Base-by-base conservation (phyloP, 1,140 invertebrate genomes). In the Diplogasteroides magnus region DNA sequence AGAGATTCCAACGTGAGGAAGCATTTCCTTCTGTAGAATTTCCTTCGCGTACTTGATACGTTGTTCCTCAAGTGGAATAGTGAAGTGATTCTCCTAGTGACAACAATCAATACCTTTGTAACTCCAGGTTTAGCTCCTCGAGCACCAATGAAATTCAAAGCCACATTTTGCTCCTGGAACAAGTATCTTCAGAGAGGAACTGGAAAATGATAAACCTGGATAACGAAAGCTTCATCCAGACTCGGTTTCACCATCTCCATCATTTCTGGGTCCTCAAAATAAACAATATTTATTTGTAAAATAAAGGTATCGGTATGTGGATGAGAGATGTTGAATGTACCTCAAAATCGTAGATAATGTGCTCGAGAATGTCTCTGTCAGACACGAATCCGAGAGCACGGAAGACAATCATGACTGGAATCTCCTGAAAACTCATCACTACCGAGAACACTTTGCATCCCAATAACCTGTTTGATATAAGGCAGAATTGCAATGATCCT, bases 181-280 rank as follows among this genome's bases (percentile, higher is more conserved):
- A 26, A n/a, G n/a, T n/a, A n/a, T n/a, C n/a, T n/a, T 31, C 19
- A 61, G 70, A 26, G 48, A 57, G 27, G 15, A 73, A 11, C 31
- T 23, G n/a, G 25, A 31, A 57, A 23, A 25, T 28, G 13, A 31
- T 11, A 60, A 13, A 64, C 37, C 28, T 80, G 79, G 79, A 98
- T 95, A 0, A 98, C 96, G 86, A 98, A 98, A 60, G 96, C 96
- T 87, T 98, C 96, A 86, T 98, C 96, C 59, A 98, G 85, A 0
- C 94, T 97, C 2, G 96, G 96, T 84, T 98, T 98, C 0, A 89
- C 94, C 94, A 98, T 97, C 88, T 98, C 96, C 94, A 98, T 98
- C 94, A 98, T 97, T 87, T 98, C 95, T 28, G 92, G 94, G 86
- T 98, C 95, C 84, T 48, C 97, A 48, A 19, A 48, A 48, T n/a